phyloP scores from a whole-genome alignment of 2,797 vertebrate genomes.

The Sphenopsis melanotis region DNA sequence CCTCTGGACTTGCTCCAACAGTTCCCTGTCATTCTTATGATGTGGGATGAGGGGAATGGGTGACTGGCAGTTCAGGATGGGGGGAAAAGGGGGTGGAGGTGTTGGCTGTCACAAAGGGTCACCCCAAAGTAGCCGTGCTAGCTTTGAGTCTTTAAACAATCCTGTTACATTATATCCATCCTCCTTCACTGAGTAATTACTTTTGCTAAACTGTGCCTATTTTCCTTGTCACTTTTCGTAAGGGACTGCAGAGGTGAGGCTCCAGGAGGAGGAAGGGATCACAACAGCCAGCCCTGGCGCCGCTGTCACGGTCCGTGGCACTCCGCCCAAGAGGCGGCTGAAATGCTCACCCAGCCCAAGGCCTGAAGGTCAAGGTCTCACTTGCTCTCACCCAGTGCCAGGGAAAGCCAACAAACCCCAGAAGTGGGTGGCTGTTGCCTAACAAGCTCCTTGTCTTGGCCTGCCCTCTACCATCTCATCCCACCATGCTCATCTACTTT shows the following conservation, averaged over 20 bases:
- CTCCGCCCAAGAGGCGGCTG: rapidly evolving
- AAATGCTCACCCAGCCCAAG: rapidly evolving
- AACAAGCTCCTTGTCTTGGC: not conserved
- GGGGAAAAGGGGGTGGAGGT: rapidly evolving
- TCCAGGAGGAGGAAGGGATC: not conserved
- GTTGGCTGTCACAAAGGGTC: not conserved
- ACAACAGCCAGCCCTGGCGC: not conserved
- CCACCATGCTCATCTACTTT: too few species aligned
- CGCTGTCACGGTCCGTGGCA: rapidly evolving
- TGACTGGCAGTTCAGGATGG: rapidly evolving
- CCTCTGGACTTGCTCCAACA: not conserved
- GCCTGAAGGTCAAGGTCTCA: not conserved
- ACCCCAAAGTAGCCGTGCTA: not conserved
- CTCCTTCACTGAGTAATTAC: not conserved
- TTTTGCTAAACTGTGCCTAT: not conserved
- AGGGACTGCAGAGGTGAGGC: not conserved
- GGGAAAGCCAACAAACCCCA: not conserved
- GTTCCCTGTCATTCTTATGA: not conserved
- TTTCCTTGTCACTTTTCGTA: not conserved
- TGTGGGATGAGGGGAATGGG: not conserved
- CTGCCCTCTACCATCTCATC: not conserved
- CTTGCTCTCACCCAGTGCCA: not conserved
- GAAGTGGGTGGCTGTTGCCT: not conserved
- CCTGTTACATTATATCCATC: rapidly evolving
- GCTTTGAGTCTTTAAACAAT: not conserved